phyloP scores from a whole-genome alignment of 2,888 invertebrate genomes.

The Lacanobia oleracea region DNA sequence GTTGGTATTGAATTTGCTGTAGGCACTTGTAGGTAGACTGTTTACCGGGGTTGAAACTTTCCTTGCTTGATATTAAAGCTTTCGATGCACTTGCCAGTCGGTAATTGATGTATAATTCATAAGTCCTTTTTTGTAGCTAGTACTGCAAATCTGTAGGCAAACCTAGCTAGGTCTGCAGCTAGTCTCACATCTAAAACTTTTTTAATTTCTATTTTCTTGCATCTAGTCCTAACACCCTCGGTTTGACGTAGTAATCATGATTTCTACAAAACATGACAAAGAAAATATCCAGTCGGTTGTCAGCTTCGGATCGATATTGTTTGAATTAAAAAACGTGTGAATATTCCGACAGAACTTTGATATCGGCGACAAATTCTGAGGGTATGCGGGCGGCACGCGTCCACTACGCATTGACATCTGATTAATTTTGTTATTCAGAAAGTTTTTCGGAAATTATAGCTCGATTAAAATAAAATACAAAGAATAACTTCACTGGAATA shows the following conservation, averaged over 20 bases:
- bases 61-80: not conserved
- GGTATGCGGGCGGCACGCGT: conserved; percentile 82
- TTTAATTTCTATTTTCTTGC: too few relatives aligned
- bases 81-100: not conserved
- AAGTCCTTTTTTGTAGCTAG: too few relatives aligned
- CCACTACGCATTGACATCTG: conserved; percentile 52
- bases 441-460: conserved; percentile 7
- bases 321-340: conserved; percentile 69
- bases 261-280: not conserved
- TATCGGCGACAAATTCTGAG: conserved; percentile 59
- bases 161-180: too few relatives aligned
- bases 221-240: not conserved
- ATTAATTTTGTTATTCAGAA: conserved; percentile 44
- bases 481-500: not conserved
- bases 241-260: not conserved
- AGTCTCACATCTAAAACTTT: too few relatives aligned
- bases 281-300: not conserved
- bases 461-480: not conserved
- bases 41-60: not conserved
- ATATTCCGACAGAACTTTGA: conserved; percentile 45
- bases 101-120: not conserved
- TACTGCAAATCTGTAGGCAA: too few relatives aligned
- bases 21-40: not conserved
- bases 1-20: conserved; percentile 1
- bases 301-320: conserved; percentile 19